Evolutionary conservation across 2,888 invertebrate species (phyloP).

Genomic region (Nymphalis c-album): DNA sequence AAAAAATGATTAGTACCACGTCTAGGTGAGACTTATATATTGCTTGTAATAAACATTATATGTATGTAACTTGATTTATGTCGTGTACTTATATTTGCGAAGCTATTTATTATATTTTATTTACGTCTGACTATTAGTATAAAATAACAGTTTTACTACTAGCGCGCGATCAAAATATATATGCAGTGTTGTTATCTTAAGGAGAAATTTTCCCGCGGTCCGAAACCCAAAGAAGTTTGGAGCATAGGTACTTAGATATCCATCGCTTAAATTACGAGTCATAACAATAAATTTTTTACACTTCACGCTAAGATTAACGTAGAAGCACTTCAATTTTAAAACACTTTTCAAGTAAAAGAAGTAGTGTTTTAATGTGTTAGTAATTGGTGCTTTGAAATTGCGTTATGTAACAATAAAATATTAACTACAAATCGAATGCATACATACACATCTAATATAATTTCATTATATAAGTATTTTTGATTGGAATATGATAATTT

Average conservation of each 20-base stretch:
- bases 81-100: not conserved
- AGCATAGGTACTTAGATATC: slow-evolving; percentile 36
- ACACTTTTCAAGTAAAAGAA: slow-evolving; percentile 20
- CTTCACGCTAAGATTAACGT: slow-evolving; percentile 40
- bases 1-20: slow-evolving; percentile 18
- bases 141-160: not conserved
- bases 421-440: slow-evolving; percentile 1
- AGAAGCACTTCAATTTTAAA: slow-evolving; percentile 21
- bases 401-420: slow-evolving; percentile 15
- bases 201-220: slow-evolving; percentile 16
- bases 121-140: not conserved
- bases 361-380: slow-evolving; percentile 33
- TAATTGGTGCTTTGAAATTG: slow-evolving; percentile 42
- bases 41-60: not conserved
- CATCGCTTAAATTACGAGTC: slow-evolving; percentile 39
- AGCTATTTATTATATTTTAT: not conserved
- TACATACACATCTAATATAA: not conserved
- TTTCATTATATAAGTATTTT: not conserved
- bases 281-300: slow-evolving; percentile 44
- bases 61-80: not conserved
- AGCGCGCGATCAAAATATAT: not conserved
- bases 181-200: not conserved
- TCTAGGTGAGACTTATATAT: not conserved
- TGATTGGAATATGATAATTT: not conserved
- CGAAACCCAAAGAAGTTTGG: slow-evolving; percentile 10